Percentiles rank a stretch among this genome's conserved stretches.
phyloP scores from a whole-genome alignment of 2,113 vertebrate genomes.

The Coptodon bakossiorum region DNA sequence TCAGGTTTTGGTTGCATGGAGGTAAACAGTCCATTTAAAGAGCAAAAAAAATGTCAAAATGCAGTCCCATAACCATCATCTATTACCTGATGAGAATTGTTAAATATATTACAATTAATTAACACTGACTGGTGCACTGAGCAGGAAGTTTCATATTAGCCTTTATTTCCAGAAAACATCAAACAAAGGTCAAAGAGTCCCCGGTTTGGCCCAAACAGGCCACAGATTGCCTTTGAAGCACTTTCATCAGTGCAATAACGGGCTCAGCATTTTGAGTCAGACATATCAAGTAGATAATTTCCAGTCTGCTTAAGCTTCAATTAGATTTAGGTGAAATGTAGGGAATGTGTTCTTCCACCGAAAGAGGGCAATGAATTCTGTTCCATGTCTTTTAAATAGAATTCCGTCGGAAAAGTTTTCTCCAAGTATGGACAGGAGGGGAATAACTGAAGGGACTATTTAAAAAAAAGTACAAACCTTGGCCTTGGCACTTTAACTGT shows the following conservation, averaged over 20 bases:
- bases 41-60: background rate
- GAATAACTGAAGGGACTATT: background rate
- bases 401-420: accelerated
- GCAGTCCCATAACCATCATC: background rate
- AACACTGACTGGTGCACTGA: background rate
- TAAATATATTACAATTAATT: background rate
- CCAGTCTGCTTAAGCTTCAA: background rate
- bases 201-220: background rate
- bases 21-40: background rate
- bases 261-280: background rate
- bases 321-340: background rate
- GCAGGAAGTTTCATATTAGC: background rate
- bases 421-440: background rate
- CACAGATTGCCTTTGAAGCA: background rate
- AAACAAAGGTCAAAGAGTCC: background rate
- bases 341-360: background rate
- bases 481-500: background rate
- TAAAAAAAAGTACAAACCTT: background rate
- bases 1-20: background rate
- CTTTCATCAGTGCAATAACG: background rate
- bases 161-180: background rate
- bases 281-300: background rate
- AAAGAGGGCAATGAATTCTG: accelerated
- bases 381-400: background rate
- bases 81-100: background rate